These are phyloP conservation scores for Nymphalis c-album DNA, from an alignment of 2,888 invertebrate species.

Conservation along the genomic window DNA sequence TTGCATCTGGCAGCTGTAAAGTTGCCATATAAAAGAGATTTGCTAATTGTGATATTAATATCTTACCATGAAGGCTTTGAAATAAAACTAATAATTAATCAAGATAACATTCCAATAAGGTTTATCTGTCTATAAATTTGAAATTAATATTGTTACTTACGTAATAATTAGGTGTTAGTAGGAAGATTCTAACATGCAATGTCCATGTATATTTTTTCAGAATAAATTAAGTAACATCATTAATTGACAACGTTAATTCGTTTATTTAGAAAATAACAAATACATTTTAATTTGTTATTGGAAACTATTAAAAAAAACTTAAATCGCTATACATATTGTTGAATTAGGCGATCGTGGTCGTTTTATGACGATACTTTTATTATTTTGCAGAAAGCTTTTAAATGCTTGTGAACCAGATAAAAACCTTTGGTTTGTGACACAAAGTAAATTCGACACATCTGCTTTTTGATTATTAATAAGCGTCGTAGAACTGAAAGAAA, in stretches of 20 bases:
- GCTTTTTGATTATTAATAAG: conserved; percentile 22
- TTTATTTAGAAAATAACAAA: background rate
- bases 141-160: too few relatives aligned
- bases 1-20: too few relatives aligned
- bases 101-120: too few relatives aligned
- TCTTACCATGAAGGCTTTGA: too few relatives aligned
- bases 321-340: conserved; percentile 1
- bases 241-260: background rate
- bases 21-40: too few relatives aligned
- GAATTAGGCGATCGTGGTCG: conserved; percentile 16
- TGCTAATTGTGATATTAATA: too few relatives aligned
- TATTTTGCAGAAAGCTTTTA: conserved; percentile 58
- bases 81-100: too few relatives aligned
- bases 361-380: conserved; percentile 46
- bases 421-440: conserved; percentile 49
- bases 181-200: too few relatives aligned
- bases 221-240: too few relatives aligned
- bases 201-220: too few relatives aligned
- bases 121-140: too few relatives aligned
- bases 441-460: conserved; percentile 14
- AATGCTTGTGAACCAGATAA: conserved; percentile 66
- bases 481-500: conserved; percentile 27
- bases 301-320: background rate
- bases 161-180: too few relatives aligned
- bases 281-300: background rate